Base-by-base conservation (phyloP, 2,888 invertebrate species). In the Cryptus viduatorius region DNA sequence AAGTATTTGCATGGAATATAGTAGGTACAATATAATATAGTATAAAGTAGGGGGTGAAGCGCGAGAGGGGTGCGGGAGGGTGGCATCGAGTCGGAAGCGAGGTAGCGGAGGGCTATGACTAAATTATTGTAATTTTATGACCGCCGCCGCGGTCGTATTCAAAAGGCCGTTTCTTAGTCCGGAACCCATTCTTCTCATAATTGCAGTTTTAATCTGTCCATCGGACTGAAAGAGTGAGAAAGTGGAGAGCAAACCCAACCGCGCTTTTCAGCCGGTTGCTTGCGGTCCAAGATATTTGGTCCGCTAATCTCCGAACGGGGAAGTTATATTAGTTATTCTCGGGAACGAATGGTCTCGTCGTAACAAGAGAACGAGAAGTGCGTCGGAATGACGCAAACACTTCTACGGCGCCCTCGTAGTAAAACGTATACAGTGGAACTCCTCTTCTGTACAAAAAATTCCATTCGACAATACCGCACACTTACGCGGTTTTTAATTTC, bases 181-280 rank as follows among this genome's bases (percentile, higher is more conserved):
- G 85, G 86, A 65, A 71, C 48, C 88, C 80, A 90, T 91, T 90
- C 91, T 90, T 91, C 89, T 86, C 88, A 88, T 91, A 90, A 92
- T 92, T 92, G 89, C 89, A 88, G 87, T 91, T 92, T 92, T 91
- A 92, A 92, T 92, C 89, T 89, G 88, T 87, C 89, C 88, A 85
- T 59, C 84, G 83, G 86, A 88, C 84, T 87, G 86, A 85, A 86
- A 88, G 88, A 88, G 88, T 85, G 84, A 86, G 86, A 73, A 37
- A 59, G 67, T 71, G 76, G 64, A 50, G 31, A 72, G 64, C 44
- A 46, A 81, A 79, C 59, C 50, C 16, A 37, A 61, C 69, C 56
- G 59, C 68, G 64, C 64, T 75, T 73, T 78, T 81, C 65, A 61
- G 64, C 75, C 31, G 29, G 53, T 59, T 59, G 19, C 64, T 50